Percentiles rank a stretch among this genome's conserved stretches.
Evolutionary conservation across 1,140 invertebrate genomes (phyloP).

Genomic region (Drosophila kepulauana): DNA sequence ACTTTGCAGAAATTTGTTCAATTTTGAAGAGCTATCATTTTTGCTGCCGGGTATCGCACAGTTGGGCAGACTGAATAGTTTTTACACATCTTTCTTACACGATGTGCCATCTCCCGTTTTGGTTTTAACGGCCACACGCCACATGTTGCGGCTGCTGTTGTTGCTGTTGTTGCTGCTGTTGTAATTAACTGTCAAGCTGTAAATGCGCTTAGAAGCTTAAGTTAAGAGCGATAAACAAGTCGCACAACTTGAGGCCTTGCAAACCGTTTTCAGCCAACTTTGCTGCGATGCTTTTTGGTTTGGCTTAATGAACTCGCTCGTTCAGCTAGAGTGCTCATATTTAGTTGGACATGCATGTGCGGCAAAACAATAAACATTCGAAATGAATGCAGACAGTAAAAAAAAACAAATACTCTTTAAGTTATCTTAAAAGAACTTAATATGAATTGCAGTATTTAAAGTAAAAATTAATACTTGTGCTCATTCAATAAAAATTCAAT

Average conservation of each 20-base stretch:
- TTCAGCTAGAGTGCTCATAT: slow-evolving; percentile 2
- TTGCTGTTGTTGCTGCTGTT: background rate
- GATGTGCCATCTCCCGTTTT: too few relatives aligned
- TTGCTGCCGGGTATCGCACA: too few relatives aligned
- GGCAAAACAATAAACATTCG: background rate
- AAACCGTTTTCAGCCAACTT: background rate
- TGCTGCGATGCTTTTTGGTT: background rate
- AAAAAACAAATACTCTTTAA: background rate
- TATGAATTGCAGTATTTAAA: too few relatives aligned
- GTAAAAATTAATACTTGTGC: too few relatives aligned
- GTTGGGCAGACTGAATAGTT: too few relatives aligned
- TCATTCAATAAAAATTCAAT: background rate
- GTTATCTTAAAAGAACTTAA: too few relatives aligned
- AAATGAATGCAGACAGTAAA: background rate
- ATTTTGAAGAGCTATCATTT: too few relatives aligned
- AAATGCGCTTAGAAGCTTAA: slow-evolving; percentile 9
- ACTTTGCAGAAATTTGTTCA: too few relatives aligned
- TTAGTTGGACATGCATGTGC: slow-evolving; percentile 11
- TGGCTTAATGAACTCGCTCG: background rate
- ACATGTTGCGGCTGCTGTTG: too few relatives aligned
- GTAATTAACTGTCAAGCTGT: slow-evolving; percentile 22
- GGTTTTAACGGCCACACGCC: too few relatives aligned
- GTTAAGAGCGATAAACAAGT: slow-evolving; percentile 17
- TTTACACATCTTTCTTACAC: too few relatives aligned
- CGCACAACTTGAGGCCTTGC: background rate